Conservation (phyloP, 2,113 vertebrate species). For the Macrotis lagotis region DNA sequence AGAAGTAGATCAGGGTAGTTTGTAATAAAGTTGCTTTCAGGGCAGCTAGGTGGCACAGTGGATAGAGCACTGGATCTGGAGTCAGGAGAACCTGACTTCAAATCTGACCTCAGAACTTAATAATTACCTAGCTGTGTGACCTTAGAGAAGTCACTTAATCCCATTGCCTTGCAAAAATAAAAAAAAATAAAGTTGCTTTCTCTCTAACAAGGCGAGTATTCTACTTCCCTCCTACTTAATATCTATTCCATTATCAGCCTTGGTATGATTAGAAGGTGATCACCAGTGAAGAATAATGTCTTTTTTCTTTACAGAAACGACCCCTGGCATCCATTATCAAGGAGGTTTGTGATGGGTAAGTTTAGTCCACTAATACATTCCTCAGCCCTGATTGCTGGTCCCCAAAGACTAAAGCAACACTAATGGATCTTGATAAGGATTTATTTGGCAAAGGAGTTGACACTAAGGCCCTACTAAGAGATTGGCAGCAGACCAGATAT, state of each 20-base stretch:
- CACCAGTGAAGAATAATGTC: conserved; percentile 35
- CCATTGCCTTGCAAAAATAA: too few species aligned
- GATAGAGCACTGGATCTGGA: too few species aligned
- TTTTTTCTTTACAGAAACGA: conserved; percentile 90
- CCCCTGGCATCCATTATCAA: conserved; percentile 95
- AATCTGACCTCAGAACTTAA: too few species aligned
- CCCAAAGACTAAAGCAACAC: neutral
- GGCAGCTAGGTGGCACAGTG: too few species aligned
- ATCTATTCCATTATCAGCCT: neutral
- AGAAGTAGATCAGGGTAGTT: neutral
- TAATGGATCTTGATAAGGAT: neutral
- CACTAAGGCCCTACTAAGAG: neutral
- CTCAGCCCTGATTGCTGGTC: neutral
- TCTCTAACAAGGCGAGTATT: neutral
- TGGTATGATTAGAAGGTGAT: neutral
- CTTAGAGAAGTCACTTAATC: too few species aligned
- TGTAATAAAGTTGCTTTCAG: neutral
- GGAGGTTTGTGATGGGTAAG: conserved; percentile 99
- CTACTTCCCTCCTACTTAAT: neutral
- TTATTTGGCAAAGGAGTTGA: neutral
- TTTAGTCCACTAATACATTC: conserved; percentile 38
- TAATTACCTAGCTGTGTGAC: too few species aligned
- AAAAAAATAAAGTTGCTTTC: too few species aligned
- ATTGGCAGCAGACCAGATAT: neutral
- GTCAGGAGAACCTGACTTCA: too few species aligned